Conservation (phyloP, 1,140 invertebrate species). For the Pseudomyrmex dendroicus region DNA sequence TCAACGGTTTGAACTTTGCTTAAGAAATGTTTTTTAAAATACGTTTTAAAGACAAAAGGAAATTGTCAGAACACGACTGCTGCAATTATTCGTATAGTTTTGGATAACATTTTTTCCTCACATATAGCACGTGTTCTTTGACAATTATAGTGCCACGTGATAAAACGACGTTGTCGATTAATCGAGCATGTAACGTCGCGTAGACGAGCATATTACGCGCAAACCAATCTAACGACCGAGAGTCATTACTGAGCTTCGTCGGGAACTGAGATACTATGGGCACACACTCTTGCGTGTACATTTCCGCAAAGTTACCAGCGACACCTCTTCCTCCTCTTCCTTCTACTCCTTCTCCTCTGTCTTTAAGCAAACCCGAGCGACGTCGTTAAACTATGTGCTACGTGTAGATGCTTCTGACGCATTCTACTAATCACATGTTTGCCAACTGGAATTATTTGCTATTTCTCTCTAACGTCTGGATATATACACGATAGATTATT, state of each 20-base stretch:
- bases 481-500: background rate
- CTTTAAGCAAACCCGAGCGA: constrained; percentile 62
- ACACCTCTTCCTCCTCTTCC: constrained; percentile 17
- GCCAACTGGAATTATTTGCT: constrained; percentile 50
- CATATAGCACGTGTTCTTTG: background rate
- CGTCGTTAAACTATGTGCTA: constrained; percentile 43
- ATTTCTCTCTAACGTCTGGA: constrained; percentile 17
- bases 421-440: constrained; percentile 66
- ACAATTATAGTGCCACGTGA: constrained; percentile 43
- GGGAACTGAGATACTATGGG: constrained; percentile 47
- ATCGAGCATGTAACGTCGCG: constrained; percentile 63
- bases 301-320: constrained; percentile 51
- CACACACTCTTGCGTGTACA: constrained; percentile 67
- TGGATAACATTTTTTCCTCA: constrained; percentile 18
- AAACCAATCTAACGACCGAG: constrained; percentile 72
- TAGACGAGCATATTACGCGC: constrained; percentile 66
- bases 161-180: constrained; percentile 59
- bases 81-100: background rate
- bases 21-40: too few relatives aligned
- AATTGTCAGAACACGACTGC: background rate
- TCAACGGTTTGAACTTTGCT: too few relatives aligned
- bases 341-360: constrained; percentile 37
- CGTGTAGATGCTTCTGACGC: constrained; percentile 10
- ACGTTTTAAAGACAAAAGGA: background rate
- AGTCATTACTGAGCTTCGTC: constrained; percentile 70